phyloP scores from a whole-genome alignment of 2,113 vertebrate genomes.

The Alethe diademata region DNA sequence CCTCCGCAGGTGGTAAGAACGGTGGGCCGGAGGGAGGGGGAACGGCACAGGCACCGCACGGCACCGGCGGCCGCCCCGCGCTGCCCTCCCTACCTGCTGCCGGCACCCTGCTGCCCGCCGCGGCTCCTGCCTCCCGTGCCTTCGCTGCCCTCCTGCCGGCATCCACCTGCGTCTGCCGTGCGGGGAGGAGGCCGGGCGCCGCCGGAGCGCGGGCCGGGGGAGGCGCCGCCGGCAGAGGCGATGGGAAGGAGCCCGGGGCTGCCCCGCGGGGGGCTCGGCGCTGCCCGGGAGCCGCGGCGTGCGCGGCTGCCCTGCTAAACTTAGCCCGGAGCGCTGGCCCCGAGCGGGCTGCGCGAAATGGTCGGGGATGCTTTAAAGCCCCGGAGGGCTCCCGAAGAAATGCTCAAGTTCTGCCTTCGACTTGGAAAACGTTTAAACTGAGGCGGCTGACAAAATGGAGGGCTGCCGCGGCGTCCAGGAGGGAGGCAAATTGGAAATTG shows the following conservation, averaged over 20 bases:
- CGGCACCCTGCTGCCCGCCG: background rate
- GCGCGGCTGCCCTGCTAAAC: background rate
- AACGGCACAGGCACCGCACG: background rate
- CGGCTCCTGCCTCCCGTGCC: background rate
- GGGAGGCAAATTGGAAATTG: background rate
- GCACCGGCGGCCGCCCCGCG: background rate
- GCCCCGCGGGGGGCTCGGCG: background rate
- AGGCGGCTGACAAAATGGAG: constrained; percentile 57
- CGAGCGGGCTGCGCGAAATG: background rate
- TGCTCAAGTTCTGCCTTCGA: background rate
- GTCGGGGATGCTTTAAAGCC: background rate
- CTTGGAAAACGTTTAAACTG: background rate
- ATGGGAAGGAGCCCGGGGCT: background rate
- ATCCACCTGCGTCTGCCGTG: constrained; percentile 19
- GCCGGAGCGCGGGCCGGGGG: background rate
- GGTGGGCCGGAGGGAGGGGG: background rate
- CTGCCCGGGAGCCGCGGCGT: background rate
- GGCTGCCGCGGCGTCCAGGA: background rate
- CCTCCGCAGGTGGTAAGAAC: constrained; percentile 28
- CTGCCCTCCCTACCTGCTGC: constrained; percentile 4
- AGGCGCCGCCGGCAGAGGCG: background rate
- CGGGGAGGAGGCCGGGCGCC: background rate
- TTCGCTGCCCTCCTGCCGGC: background rate
- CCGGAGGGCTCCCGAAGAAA: background rate
- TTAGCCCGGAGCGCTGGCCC: background rate